phyloP scores from a whole-genome alignment of 2,113 vertebrate genomes.

The Origma solitaria region DNA sequence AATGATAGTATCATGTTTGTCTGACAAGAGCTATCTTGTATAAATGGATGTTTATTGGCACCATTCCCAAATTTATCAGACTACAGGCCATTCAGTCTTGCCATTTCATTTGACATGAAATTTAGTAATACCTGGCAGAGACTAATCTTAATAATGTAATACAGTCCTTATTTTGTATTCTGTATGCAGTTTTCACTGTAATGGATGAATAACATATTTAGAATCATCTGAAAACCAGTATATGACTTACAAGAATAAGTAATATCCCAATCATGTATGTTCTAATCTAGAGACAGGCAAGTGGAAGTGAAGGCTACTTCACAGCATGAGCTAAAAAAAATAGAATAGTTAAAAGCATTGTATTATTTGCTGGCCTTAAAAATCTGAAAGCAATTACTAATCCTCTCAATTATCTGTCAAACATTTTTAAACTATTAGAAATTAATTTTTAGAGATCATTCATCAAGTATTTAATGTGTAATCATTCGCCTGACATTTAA shows the following conservation, averaged over 20 bases:
- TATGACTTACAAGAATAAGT: not conserved
- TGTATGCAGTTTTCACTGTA: not conserved
- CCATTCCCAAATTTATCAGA: not conserved
- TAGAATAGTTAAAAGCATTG: not conserved
- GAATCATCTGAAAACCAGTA: not conserved
- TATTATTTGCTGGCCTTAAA: not conserved
- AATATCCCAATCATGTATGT: not conserved
- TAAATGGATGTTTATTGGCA: slow-evolving; percentile 11
- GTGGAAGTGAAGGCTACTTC: not conserved
- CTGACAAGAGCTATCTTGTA: slow-evolving; percentile 7
- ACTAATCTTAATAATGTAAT: not conserved
- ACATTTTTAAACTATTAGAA: slow-evolving; percentile 25
- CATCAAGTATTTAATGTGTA: slow-evolving; percentile 47
- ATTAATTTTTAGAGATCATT: slow-evolving; percentile 30
- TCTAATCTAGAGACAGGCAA: not conserved
- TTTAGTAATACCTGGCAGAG: not conserved
- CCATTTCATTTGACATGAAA: not conserved
- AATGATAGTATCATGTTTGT: slow-evolving; percentile 12
- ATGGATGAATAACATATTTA: not conserved
- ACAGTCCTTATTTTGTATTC: not conserved
- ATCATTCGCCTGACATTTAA: slow-evolving; percentile 34
- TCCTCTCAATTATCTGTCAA: slow-evolving; percentile 38
- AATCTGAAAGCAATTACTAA: slow-evolving; percentile 9
- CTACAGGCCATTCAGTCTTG: not conserved
- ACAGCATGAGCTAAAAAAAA: not conserved